phyloP scores from a whole-genome alignment of 2,797 vertebrate species.

The Gambusia yucatana region DNA sequence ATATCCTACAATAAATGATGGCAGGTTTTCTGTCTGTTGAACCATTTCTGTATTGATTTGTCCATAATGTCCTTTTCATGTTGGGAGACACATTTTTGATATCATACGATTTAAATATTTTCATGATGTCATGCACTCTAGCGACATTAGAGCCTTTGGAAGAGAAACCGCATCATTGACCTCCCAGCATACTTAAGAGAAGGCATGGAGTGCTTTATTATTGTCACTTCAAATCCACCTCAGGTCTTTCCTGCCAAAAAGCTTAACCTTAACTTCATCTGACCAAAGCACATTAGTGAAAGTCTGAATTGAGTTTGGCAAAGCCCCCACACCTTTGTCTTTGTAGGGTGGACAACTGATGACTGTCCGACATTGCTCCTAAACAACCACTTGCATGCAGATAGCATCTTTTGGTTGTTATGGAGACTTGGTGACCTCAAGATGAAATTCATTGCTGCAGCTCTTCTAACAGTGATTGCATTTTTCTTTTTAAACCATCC shows the following conservation, averaged over 20 bases:
- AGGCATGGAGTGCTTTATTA: background rate
- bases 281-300: background rate
- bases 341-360: background rate
- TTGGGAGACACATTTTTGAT: background rate
- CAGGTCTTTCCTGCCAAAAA: background rate
- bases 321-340: background rate
- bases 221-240: background rate
- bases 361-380: background rate
- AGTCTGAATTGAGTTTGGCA: background rate
- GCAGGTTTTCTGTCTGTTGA: background rate
- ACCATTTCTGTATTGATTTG: background rate
- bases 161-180: background rate
- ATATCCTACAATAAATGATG: background rate
- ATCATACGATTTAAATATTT: background rate
- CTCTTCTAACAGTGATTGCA: too few relatives aligned
- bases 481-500: too few relatives aligned
- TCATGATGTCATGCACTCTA: background rate
- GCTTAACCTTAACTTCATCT: background rate
- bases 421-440: background rate
- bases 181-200: background rate
- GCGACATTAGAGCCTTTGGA: background rate
- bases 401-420: background rate
- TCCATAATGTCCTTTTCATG: background rate
- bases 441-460: background rate
- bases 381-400: background rate